Conservation (phyloP, 2,113 vertebrate genomes). For the Callionymus lyra region DNA sequence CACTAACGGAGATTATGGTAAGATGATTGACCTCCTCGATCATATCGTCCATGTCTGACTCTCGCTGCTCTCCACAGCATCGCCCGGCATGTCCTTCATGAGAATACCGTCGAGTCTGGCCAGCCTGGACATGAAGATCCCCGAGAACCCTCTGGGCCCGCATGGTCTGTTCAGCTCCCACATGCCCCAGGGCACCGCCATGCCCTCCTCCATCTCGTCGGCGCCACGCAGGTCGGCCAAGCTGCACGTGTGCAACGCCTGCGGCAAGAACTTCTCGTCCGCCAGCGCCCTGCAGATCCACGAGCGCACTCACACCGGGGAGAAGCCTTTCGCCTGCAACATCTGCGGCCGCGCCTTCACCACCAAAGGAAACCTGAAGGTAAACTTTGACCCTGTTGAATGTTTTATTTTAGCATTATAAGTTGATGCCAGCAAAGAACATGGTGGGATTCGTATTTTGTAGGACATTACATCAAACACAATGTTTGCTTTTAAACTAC, state of each 20-base stretch:
- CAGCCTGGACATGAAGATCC: conserved; percentile 82
- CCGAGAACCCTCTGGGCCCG: conserved; percentile 69
- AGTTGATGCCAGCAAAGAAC: too few relatives aligned
- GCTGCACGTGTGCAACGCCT: conserved; percentile 81
- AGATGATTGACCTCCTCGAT: conserved; percentile 19
- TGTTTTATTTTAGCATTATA: too few relatives aligned
- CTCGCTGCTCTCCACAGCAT: conserved; percentile 54
- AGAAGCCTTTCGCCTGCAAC: conserved; percentile 93
- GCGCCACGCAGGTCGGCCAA: conserved; percentile 80
- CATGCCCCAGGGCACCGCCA: conserved; percentile 66
- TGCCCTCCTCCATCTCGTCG: conserved; percentile 64
- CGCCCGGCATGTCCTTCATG: conserved; percentile 69
- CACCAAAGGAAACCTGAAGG: conserved; percentile 97
- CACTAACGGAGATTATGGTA: conserved; percentile 73
- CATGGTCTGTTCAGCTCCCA: conserved; percentile 72
- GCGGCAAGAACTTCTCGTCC: conserved; percentile 93
- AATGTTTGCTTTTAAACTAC: too few relatives aligned
- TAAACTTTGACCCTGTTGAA: conserved; percentile 33
- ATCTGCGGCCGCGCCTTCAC: conserved; percentile 93
- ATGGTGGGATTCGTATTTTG: too few relatives aligned
- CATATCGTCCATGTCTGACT: not conserved
- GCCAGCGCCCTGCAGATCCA: conserved; percentile 96
- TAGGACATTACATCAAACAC: too few relatives aligned
- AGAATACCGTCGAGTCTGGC: conserved; percentile 78
- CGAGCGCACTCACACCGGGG: conserved; percentile 90